Evolutionary conservation across 2,113 vertebrate genomes (phyloP).

Genomic region (Pristiophorus japonicus): DNA sequence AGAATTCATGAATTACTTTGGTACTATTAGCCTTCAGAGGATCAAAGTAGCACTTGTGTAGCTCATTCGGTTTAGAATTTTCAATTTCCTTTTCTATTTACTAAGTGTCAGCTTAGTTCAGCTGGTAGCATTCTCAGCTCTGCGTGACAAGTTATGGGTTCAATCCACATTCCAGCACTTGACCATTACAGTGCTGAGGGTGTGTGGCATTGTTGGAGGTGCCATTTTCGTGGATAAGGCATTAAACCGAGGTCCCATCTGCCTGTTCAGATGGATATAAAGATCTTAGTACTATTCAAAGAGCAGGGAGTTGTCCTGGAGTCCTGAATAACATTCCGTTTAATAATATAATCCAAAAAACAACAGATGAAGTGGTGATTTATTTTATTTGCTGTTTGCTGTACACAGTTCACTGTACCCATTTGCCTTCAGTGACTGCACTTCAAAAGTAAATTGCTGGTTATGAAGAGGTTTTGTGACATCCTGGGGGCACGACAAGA

Average conservation of each 20-base stretch:
- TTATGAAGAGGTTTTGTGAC: neutral
- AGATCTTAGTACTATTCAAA: neutral
- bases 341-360: neutral
- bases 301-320: neutral
- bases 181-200: neutral
- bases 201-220: too few species aligned
- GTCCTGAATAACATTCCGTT: neutral
- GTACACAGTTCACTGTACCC: neutral
- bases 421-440: neutral
- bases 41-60: neutral
- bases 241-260: neutral
- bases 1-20: neutral
- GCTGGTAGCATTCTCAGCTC: neutral
- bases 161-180: neutral
- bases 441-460: neutral
- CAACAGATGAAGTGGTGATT: neutral
- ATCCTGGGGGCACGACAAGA: too few species aligned
- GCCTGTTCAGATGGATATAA: neutral
- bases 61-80: conserved; percentile 10
- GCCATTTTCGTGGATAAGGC: neutral
- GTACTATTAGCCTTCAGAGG: neutral
- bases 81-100: neutral
- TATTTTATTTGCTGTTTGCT: neutral
- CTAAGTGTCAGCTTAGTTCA: neutral
- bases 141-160: neutral